A percentile compares a stretch with the other conserved stretches of the same genome.
phyloP scores from a whole-genome alignment of 2,113 vertebrate species.

The Percina caprodes region DNA sequence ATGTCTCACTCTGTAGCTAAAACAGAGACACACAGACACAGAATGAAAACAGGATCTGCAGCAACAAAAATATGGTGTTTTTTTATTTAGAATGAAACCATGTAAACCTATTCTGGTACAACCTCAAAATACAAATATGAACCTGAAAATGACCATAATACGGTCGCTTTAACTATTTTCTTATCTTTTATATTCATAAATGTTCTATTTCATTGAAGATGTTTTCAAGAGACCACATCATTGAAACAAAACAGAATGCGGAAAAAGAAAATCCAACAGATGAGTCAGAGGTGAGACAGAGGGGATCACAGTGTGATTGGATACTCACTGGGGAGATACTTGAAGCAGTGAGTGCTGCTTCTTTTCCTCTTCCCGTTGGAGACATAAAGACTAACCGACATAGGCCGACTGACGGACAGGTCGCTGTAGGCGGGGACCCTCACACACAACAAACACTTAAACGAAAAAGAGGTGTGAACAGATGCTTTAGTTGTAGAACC shows the following conservation, averaged over 20 bases:
- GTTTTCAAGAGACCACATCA: not conserved
- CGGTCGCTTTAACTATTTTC: not conserved
- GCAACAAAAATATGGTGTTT: no score
- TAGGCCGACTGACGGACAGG: slow-evolving; percentile 84
- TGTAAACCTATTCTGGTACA: no score
- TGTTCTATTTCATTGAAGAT: not conserved
- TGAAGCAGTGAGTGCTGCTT: slow-evolving; percentile 91
- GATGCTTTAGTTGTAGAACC: not conserved
- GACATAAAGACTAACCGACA: slow-evolving; percentile 90
- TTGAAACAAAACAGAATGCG: not conserved
- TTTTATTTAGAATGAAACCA: no score
- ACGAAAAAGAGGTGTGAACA: not conserved
- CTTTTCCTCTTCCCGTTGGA: slow-evolving; percentile 92
- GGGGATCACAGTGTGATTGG: not conserved
- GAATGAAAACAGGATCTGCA: no score
- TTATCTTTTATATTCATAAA: not conserved
- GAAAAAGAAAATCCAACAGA: not conserved
- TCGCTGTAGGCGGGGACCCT: slow-evolving; percentile 90
- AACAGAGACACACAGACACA: no score
- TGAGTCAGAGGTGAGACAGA: no score
- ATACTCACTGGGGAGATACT: slow-evolving; percentile 89
- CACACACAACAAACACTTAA: slow-evolving; percentile 86
- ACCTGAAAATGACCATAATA: no score
- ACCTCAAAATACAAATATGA: no score
- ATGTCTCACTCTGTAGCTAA: no score